Evolutionary conservation across 2,113 vertebrate genomes (phyloP).

Genomic region (Lasiurus borealis): DNA sequence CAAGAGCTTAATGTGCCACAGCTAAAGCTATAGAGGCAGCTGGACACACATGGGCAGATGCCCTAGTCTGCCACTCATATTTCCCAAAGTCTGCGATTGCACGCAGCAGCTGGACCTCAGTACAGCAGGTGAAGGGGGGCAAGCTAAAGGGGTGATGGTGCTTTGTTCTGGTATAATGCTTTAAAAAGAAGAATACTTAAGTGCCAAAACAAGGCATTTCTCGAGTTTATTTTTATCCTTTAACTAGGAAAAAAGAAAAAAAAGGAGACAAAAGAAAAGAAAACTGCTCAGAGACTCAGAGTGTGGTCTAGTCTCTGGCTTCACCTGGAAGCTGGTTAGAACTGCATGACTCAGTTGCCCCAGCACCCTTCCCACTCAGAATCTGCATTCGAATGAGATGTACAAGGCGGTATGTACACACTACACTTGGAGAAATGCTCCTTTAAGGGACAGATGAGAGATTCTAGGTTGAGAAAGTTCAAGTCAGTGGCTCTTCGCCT

Average conservation of each 20-base stretch:
- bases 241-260: conserved; percentile 7
- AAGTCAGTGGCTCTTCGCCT: conserved; percentile 5
- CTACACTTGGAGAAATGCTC: neutral
- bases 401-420: neutral
- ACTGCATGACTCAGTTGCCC: neutral
- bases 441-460: neutral
- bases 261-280: neutral
- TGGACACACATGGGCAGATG: conserved; percentile 79
- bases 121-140: neutral
- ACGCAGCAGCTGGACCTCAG: conserved; percentile 11
- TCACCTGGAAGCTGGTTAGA: neutral
- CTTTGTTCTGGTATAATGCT: neutral
- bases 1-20: conserved; percentile 76
- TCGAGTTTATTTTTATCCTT: conserved; percentile 34
- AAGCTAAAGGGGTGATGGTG: neutral
- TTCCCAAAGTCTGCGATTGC: conserved; percentile 37
- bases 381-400: neutral
- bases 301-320: neutral
- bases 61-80: conserved; percentile 19
- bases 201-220: neutral
- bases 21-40: conserved; percentile 78
- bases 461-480: neutral
- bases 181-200: neutral
- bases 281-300: neutral
- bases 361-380: neutral